A percentile compares a stretch with the other conserved stretches of the same genome.
Conservation (phyloP, 2,888 invertebrate species). For the Deilephila porcellus region DNA sequence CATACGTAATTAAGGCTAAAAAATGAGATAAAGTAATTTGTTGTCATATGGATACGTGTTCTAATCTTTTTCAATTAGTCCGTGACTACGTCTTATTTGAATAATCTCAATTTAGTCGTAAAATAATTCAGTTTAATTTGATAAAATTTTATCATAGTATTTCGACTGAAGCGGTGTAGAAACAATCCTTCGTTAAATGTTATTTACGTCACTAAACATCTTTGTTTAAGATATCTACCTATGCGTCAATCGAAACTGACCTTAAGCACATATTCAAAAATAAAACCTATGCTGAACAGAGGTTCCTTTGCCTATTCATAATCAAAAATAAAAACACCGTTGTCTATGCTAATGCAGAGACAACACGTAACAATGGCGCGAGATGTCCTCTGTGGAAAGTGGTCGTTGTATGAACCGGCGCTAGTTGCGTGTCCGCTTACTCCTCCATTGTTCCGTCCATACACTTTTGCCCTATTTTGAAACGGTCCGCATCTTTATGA, state of each 20-base stretch:
- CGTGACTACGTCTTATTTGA: not conserved
- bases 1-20: not conserved
- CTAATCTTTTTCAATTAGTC: not conserved
- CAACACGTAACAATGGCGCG: conserved; percentile 38
- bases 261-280: conserved; percentile 31
- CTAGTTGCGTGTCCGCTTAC: conserved; percentile 74
- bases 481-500: conserved; percentile 24
- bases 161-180: not conserved
- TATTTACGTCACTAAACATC: not conserved
- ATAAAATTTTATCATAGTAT: not conserved
- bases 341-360: conserved; percentile 27
- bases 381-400: conserved; percentile 33
- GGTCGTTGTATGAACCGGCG: conserved; percentile 41
- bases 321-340: conserved; percentile 25
- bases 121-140: conserved; percentile 2
- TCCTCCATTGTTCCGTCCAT: conserved; percentile 57
- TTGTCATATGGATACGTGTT: not conserved
- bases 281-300: conserved; percentile 12
- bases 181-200: not conserved
- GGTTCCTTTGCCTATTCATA: conserved; percentile 25
- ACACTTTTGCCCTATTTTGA: conserved; percentile 30
- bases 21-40: not conserved
- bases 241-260: not conserved
- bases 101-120: not conserved
- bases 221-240: not conserved